Conservation (phyloP, 64 coral and sea anemone species). For the Montipora capricornis region DNA sequence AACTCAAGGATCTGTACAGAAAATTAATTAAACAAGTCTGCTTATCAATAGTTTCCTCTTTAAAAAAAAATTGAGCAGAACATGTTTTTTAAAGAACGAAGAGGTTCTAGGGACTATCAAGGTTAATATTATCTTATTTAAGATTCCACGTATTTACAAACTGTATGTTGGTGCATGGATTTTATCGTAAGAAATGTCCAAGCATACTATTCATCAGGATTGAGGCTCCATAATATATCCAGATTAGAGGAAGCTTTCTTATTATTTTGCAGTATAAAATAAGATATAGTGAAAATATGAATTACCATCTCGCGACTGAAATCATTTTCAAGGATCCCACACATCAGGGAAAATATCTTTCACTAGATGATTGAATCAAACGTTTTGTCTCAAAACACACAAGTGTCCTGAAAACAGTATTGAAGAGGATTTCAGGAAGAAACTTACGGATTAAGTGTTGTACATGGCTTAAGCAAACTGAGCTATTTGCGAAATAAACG, state of each 20-base stretch:
- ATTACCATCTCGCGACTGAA: conserved; percentile 18
- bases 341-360: conserved; percentile 1
- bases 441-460: no score
- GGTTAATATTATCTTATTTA: conserved; percentile 13
- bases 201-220: background rate
- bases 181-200: background rate
- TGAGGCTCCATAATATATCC: background rate
- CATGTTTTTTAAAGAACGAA: background rate
- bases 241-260: background rate
- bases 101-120: background rate
- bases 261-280: conserved; percentile 21
- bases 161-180: conserved; percentile 33
- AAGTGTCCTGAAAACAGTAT: background rate
- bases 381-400: conserved; percentile 54
- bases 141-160: conserved; percentile 15
- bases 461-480: no score
- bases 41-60: background rate
- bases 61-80: background rate
- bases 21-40: conserved; percentile 6
- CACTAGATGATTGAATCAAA: conserved; percentile 11
- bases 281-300: conserved; percentile 30
- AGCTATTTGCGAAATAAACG: no score
- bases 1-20: background rate
- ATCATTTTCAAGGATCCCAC: background rate
- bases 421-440: no score